Evolutionary conservation across 30 jellyfish, hydroid and myxozoan species (phyloP).

Genomic region (Turritopsis rubra): DNA sequence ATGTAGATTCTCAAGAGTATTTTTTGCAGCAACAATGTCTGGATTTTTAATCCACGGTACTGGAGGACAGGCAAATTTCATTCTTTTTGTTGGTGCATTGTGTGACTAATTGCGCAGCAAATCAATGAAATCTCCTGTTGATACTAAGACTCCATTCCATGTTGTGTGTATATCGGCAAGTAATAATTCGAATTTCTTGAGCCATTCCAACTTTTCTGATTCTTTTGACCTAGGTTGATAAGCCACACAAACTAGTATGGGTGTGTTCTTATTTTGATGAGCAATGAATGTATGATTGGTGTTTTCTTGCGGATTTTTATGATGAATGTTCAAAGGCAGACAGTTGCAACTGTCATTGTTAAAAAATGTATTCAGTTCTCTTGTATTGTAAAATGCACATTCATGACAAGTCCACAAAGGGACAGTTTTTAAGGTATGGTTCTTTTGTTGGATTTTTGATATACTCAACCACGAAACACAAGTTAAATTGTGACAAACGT

Average conservation of each 20-base stretch:
- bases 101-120: constrained; percentile 26
- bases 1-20: neutral
- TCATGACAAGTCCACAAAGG: neutral
- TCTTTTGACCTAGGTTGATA: constrained; percentile 30
- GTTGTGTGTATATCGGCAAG: neutral
- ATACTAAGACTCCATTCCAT: constrained; percentile 14
- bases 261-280: constrained; percentile 44
- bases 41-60: constrained; percentile 63
- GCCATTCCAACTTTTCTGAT: neutral
- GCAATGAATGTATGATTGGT: neutral
- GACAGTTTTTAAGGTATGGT: neutral
- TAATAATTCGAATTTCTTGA: constrained; percentile 12
- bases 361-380: neutral
- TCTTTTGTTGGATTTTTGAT: neutral
- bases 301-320: neutral
- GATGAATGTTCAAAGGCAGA: neutral
- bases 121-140: constrained; percentile 46
- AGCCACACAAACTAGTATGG: constrained; percentile 43
- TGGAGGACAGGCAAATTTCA: constrained; percentile 60
- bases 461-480: neutral
- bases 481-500: neutral
- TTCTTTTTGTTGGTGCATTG: constrained; percentile 58
- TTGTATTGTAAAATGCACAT: neutral
- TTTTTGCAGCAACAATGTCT: constrained; percentile 26
- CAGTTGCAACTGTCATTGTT: neutral